Base-by-base conservation (phyloP, 2,888 invertebrate species). In the Drosophila dives region DNA sequence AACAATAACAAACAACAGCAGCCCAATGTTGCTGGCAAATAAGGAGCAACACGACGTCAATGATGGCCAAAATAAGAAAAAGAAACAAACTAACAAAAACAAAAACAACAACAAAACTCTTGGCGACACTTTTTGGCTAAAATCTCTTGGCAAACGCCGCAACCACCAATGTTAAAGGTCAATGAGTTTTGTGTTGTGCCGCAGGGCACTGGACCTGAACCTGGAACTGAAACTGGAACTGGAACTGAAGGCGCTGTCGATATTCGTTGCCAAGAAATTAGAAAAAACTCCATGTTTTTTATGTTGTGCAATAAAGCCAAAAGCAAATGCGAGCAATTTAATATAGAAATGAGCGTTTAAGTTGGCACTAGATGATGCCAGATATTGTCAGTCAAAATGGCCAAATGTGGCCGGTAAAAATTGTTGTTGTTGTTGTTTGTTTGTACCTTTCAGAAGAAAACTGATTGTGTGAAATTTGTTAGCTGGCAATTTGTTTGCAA, bases 41-140 rank as follows among this genome's bases (percentile, higher is more conserved):
- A 85, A 89, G 86, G 89, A 89, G 89, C 86, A 86, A 89, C 89
- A 86, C 89, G 85, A 89, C 70, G 70, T 51, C 81, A 68, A 77
- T 72, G 81, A 78, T 77, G 88, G 69, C 82, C 72, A 75, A 75
- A 51, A 58, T 36, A 38, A 51, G 50, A 53, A 38, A 38, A 20
- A 20, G 8, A 34, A 45, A 55, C 6, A 7, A 26, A 29, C 29
- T 6, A 6, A 29, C 29, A 29, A 29, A 29, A 29, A 56, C 26
- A 34, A 49, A 26, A 49, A 26, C 12, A 45, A 26, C 49, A 60
- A 50, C 58, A 64, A 49, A 38, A 74, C 64, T 62, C 51, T 77
- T 78, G 89, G 88, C 78, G 86, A 89, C 87, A 89, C 78, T 89
- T 83, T 89, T 83, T 71, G 80, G 51, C 58, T 33, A 29, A 74